Conservation (phyloP, 2,888 invertebrate species). For the Smittia aterrima region DNA sequence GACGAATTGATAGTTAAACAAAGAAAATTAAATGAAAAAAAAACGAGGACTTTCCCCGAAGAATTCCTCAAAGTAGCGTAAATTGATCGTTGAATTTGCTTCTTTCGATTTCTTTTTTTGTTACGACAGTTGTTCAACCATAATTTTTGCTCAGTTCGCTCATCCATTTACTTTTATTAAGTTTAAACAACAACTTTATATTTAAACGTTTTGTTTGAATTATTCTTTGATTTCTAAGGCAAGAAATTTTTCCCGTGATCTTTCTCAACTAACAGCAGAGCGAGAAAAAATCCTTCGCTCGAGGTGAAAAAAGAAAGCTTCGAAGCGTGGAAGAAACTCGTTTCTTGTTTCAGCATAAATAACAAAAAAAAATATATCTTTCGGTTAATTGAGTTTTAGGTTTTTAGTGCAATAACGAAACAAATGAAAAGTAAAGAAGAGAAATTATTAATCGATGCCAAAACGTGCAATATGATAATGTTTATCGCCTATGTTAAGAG, state of each 20-base stretch:
- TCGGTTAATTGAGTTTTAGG: not conserved
- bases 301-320: too few relatives aligned
- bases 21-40: too few relatives aligned
- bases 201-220: conserved; percentile 11
- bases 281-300: too few relatives aligned
- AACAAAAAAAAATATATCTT: not conserved
- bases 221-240: conserved; percentile 8
- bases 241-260: too few relatives aligned
- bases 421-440: not conserved
- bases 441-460: conserved; percentile 17
- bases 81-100: not conserved
- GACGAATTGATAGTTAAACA: conserved; percentile 6
- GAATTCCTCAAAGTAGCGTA: too few relatives aligned
- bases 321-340: too few relatives aligned
- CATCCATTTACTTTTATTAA: not conserved
- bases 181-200: not conserved
- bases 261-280: too few relatives aligned
- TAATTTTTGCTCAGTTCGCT: conserved; percentile 9
- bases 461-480: conserved; percentile 23
- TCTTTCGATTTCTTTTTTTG: not conserved
- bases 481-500: too few relatives aligned
- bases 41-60: too few relatives aligned
- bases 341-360: too few relatives aligned
- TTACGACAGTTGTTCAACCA: too few relatives aligned
- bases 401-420: conserved; percentile 7